Percentiles rank a stretch among this genome's conserved stretches.
Conservation (phyloP, 2,888 invertebrate species). For the Drosophila tripunctata region DNA sequence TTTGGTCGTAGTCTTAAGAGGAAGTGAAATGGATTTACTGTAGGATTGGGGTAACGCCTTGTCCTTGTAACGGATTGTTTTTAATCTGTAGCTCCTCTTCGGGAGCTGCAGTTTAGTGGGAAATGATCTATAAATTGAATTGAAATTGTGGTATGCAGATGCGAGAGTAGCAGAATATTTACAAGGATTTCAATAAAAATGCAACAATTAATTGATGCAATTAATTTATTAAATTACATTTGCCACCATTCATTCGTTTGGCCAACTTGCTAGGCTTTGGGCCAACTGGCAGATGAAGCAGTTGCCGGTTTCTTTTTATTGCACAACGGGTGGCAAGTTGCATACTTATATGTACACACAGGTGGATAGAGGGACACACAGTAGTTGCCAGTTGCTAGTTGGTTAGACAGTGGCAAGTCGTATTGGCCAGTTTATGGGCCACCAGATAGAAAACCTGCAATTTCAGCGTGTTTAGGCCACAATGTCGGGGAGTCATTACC, state of each 20-base stretch:
- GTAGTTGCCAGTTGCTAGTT: slow-evolving; percentile 9
- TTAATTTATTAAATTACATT: slow-evolving; percentile 72
- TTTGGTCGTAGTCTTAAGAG: slow-evolving; percentile 8
- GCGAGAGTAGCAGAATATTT: slow-evolving; percentile 51
- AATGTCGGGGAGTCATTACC: slow-evolving; percentile 26
- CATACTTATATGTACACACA: slow-evolving; percentile 10
- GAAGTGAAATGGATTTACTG: slow-evolving; percentile 31
- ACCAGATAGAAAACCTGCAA: slow-evolving; percentile 38
- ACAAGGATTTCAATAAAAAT: slow-evolving; percentile 63
- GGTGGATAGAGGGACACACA: slow-evolving; percentile 14
- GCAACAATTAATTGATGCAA: slow-evolving; percentile 67
- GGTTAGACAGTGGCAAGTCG: slow-evolving; percentile 12
- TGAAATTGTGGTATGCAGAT: slow-evolving; percentile 28
- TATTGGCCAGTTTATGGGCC: slow-evolving; percentile 44
- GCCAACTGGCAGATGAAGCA: slow-evolving; percentile 11
- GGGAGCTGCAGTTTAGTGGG: slow-evolving; percentile 15
- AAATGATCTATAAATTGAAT: slow-evolving; percentile 48
- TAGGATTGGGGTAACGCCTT: slow-evolving; percentile 20
- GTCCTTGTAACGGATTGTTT: background rate
- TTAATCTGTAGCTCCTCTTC: background rate
- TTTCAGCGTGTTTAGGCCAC: slow-evolving; percentile 30
- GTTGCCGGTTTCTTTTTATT: slow-evolving; percentile 21
- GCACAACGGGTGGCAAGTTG: slow-evolving; percentile 38
- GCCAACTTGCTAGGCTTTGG: slow-evolving; percentile 12
- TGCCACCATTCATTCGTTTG: slow-evolving; percentile 31